Evolutionary conservation across 2,113 vertebrate species (phyloP), one percentile per base, ranked within the genome.

Genomic region (Abramis brama): DNA sequence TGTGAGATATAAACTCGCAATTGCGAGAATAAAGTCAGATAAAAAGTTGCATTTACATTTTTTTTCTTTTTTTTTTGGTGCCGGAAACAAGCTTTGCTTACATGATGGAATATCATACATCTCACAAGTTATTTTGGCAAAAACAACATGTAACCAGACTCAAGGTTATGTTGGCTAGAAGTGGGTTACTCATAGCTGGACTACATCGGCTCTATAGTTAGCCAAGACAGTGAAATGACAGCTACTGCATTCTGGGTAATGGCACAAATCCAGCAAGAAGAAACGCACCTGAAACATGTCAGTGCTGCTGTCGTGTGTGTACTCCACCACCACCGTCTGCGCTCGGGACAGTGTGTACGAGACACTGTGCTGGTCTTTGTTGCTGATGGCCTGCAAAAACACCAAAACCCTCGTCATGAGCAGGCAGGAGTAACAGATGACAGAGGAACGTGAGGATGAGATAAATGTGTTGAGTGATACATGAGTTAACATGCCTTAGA

Each of bases 261-360:
- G 11, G 27, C 17, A 8, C 64, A 68, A 68, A 68, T 33, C 27
- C 64, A 33, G 15, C 15, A 15, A 19, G 5, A 6, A 15, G 1
- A 30, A 6, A 3, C 66, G n/a, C 7, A 94, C 94, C 94, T 95
- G 94, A 86, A 99, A 99, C 98, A 99, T 98, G 92, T 99, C 98
- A 0, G 97, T 97, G 92, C 91, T 95, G 94, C 93, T 94, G 94
- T 99, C 97, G 82, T 97, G 96, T 2, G 94, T 97, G 89, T 99
- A 99, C 92, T 99, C 98, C 92, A 99, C 98, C 90, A 99, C 98
- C 83, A 99, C 97, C 0, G 97, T 98, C 91, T 99, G 97, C 0
- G 94, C 95, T 79, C 96, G 94, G 85, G 97, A 98, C 78, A 99
- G 94, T 1, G 97, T 98, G 62, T 97, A 99, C 0, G 97, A 99